Conservation (phyloP, 2,797 vertebrate species). For the Propithecus perrieri region DNA sequence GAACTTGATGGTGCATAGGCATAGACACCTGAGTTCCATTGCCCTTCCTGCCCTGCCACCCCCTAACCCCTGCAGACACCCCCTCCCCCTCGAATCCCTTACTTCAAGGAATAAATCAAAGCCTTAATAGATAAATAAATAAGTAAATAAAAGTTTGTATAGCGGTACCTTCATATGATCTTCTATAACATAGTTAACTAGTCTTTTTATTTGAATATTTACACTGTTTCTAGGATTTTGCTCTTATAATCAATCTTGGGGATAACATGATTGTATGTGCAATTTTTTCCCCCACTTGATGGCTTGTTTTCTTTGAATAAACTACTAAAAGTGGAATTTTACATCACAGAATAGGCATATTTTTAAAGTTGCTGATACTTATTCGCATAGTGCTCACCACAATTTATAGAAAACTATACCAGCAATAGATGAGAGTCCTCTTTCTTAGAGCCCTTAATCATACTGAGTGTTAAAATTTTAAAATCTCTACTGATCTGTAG, state of each 20-base stretch:
- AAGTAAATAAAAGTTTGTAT: not conserved
- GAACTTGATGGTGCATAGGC: not conserved
- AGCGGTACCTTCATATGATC: not conserved
- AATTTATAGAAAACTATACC: not conserved
- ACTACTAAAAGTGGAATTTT: not conserved
- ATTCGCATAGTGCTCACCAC: not conserved
- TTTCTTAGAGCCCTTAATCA: not conserved
- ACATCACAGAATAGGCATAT: not conserved
- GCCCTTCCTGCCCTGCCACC: not conserved
- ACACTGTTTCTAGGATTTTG: not conserved
- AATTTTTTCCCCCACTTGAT: not conserved
- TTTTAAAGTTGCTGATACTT: not conserved
- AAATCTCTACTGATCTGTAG: not conserved
- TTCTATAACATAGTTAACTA: not conserved
- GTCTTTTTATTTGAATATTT: constrained; percentile 25
- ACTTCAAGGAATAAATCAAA: not conserved
- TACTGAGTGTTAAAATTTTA: not conserved
- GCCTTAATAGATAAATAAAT: too few relatives aligned
- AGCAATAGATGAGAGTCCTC: not conserved
- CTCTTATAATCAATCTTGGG: not conserved
- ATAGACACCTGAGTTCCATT: not conserved
- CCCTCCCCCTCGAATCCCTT: not conserved
- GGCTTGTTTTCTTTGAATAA: not conserved
- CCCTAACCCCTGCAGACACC: not conserved
- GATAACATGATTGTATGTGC: not conserved